A percentile compares a stretch with the other conserved stretches of the same genome.
Conservation (phyloP, 2,888 invertebrate species). For the Toxonevra muliebris region DNA sequence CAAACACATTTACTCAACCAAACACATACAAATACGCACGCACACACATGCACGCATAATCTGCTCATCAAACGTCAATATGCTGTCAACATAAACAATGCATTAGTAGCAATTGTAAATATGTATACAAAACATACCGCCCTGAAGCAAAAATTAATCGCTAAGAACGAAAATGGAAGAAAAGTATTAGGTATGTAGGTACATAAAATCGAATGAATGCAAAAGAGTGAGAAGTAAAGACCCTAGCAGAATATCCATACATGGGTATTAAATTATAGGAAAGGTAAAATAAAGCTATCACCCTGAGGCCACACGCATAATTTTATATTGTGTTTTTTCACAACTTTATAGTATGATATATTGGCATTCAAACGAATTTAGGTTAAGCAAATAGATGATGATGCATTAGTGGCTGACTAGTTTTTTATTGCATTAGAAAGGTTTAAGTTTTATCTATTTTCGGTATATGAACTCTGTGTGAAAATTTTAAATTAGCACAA, state of each 20-base stretch:
- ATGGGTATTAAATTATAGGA: background rate
- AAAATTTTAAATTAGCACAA: no score
- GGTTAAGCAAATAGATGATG: no score
- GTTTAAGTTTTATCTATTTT: no score
- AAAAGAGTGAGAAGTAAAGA: background rate
- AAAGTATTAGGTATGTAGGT: conserved; percentile 7
- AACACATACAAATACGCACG: background rate
- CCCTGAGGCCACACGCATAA: conserved; percentile 23
- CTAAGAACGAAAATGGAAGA: conserved; percentile 12
- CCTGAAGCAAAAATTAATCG: conserved; percentile 41
- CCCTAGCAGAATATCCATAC: background rate
- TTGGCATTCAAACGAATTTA: no score
- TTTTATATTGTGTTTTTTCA: background rate
- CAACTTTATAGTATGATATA: conserved; percentile 4
- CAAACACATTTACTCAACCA: conserved; percentile 8
- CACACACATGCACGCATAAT: conserved; percentile 20
- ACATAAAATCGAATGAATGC: background rate
- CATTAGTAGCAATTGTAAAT: conserved; percentile 27
- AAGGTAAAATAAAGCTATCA: background rate
- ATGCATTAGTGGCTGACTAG: no score
- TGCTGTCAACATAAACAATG: conserved; percentile 27
- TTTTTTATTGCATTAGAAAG: no score
- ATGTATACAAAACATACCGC: conserved; percentile 30
- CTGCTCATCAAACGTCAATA: conserved; percentile 36
- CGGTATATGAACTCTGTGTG: background rate